Evolutionary conservation across 2,113 vertebrate species (phyloP), one percentile per base, ranked within the genome.

Genomic region (Nothocercus julius): DNA sequence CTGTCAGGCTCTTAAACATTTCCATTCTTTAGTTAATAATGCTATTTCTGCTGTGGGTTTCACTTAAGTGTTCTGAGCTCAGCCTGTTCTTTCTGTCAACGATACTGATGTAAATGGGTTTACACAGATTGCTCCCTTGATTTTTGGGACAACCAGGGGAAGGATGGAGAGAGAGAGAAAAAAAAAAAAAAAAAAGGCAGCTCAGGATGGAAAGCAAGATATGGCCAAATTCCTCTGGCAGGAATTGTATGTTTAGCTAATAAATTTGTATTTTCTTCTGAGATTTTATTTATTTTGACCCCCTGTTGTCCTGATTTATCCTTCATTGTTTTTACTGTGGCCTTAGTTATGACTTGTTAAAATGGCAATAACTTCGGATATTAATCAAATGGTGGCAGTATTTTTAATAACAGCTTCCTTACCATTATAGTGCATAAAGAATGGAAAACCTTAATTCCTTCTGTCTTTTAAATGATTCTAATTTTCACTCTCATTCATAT

Each of bases 181-280:
- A 49, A 22, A 20, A 44, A 42, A 61, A 30, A 53, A 25, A 27
- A 53, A 53, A 14, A 53, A 10, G 0, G 4, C 5, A 9, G 30
- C 25, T 42, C 1, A 5, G 18, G 30, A 27, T 25, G 51, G 51
- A 73, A 85, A 47, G 27, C 34, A 67, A 70, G 32, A 51, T 49
- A 49, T 54, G 51, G 40, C 45, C 34, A 74, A 42, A n/a, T 14
- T 32, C 49, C 54, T 62, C 20, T 13, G 32, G 5, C 15, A 45
- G 15, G 13, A 30, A 6, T 28, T 72, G 21, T 12, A 8, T 56
- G 3, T 47, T 66, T 32, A 32, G 19, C 22, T 22, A 49, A 3
- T 34, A 58, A 61, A 74, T 21, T 40, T 0, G 1, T 13, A 6
- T 8, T 8, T 34, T 28, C 6, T 47, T 27, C 1, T 4, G 18